Conservation (phyloP, 1,140 invertebrate species). For the Drosophila takahashii region DNA sequence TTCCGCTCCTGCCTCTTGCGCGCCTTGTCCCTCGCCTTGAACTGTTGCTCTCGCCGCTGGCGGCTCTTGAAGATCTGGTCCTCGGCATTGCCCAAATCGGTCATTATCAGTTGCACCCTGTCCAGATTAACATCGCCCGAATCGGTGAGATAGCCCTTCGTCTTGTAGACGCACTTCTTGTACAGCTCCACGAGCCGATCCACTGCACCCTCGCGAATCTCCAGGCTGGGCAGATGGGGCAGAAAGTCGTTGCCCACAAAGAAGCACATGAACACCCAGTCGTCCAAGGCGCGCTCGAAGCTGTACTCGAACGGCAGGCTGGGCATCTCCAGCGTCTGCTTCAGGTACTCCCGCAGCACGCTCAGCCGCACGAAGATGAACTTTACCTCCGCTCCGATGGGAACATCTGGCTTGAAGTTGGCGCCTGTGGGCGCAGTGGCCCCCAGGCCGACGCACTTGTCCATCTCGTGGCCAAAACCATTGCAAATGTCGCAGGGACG, state of each 20-base stretch:
- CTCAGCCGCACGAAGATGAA: slow-evolving; percentile 96
- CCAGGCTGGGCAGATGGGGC: slow-evolving; percentile 98
- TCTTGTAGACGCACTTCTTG: slow-evolving; percentile 97
- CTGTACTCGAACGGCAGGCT: slow-evolving; percentile 96
- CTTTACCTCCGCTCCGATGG: slow-evolving; percentile 90
- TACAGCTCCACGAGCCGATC: slow-evolving; percentile 97
- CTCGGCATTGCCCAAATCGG: slow-evolving; percentile 96
- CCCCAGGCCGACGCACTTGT: slow-evolving; percentile 93
- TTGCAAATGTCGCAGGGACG: slow-evolving; percentile 98
- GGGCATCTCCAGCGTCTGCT: slow-evolving; percentile 95
- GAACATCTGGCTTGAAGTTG: slow-evolving; percentile 78
- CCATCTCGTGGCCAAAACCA: slow-evolving; percentile 98
- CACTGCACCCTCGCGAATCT: slow-evolving; percentile 99
- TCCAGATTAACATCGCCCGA: slow-evolving; percentile 97
- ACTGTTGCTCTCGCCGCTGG: slow-evolving; percentile 93
- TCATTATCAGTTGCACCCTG: slow-evolving; percentile 97
- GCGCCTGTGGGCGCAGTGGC: slow-evolving; percentile 70
- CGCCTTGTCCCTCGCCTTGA: slow-evolving; percentile 91
- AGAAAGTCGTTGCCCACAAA: slow-evolving; percentile 99
- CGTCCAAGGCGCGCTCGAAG: slow-evolving; percentile 96
- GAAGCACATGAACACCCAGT: slow-evolving; percentile 99
- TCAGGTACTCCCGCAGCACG: slow-evolving; percentile 97
- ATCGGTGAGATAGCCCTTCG: slow-evolving; percentile 97
- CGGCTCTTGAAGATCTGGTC: slow-evolving; percentile 98
- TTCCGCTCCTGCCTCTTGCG: slow-evolving; percentile 85